Percentiles rank a stretch among this genome's conserved stretches.
Evolutionary conservation across 92 coral and sea anemone genomes (phyloP).

Genomic region (Zoanthus gigantus): DNA sequence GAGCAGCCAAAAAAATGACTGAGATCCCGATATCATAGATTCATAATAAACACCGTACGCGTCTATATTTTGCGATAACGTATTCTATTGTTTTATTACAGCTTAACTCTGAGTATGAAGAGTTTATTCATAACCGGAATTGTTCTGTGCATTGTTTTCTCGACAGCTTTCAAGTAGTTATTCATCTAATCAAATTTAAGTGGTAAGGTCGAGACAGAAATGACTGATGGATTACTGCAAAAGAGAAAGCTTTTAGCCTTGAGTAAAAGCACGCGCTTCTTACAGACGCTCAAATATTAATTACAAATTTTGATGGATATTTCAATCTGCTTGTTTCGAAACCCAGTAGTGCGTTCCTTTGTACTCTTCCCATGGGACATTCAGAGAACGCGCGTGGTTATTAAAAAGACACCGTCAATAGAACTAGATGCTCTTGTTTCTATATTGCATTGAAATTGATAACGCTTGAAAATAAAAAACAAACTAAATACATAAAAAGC

Average conservation of each 20-base stretch:
- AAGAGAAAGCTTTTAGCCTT: neutral
- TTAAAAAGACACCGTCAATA: neutral
- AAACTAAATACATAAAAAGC: too few species aligned
- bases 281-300: neutral
- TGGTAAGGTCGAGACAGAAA: neutral
- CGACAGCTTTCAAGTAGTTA: neutral
- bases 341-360: neutral
- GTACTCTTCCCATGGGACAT: neutral
- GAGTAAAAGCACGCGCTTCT: neutral
- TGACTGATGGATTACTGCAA: neutral
- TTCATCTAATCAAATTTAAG: neutral
- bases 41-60: conserved; percentile 4
- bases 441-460: neutral
- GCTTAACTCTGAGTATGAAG: neutral
- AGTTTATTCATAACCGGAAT: conserved; percentile 11
- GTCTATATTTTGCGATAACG: neutral
- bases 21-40: neutral
- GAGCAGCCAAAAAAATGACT: neutral
- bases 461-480: neutral
- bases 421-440: neutral
- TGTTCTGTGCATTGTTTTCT: conserved; percentile 1
- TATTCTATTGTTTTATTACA: conserved; percentile 25
- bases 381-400: neutral
- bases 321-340: neutral
- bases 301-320: neutral